Percentiles rank a stretch among this genome's conserved stretches.
Evolutionary conservation across 1,140 invertebrate species (phyloP).

Genomic region (Scylla paramamosain): DNA sequence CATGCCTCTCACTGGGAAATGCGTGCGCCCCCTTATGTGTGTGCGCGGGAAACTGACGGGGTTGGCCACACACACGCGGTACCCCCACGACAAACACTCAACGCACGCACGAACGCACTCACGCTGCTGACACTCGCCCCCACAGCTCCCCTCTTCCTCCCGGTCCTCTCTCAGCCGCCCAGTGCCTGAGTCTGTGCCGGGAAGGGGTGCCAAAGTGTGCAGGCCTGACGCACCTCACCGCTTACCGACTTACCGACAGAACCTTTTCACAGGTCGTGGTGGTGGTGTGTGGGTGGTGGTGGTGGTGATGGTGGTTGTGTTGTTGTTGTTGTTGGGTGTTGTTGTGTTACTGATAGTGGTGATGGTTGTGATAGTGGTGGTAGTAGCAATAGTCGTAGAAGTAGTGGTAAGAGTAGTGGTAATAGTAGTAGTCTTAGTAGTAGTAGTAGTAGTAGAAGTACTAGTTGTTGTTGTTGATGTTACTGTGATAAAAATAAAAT

Average conservation of each 20-base stretch:
- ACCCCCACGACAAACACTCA: slow-evolving; percentile 14
- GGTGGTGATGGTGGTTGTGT: no score
- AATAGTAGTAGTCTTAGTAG: no score
- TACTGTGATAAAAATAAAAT: no score
- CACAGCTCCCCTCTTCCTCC: background rate
- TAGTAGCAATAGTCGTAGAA: no score
- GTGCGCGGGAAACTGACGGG: background rate
- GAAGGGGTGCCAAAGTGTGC: background rate
- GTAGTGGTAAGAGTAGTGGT: no score
- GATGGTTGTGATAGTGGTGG: no score
- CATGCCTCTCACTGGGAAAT: background rate
- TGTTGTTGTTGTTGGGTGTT: no score
- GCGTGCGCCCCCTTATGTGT: background rate
- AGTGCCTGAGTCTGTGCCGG: background rate
- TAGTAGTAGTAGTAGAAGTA: no score
- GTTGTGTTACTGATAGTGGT: no score
- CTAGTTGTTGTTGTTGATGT: no score
- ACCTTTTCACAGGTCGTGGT: no score
- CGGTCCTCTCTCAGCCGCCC: background rate
- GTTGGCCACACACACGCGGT: background rate
- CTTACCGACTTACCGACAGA: background rate
- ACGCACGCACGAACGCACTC: background rate
- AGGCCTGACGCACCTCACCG: background rate
- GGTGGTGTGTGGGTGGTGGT: no score
- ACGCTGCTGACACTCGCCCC: background rate